Conservation (phyloP, 2,113 vertebrate species). For the Alligator sinensis region DNA sequence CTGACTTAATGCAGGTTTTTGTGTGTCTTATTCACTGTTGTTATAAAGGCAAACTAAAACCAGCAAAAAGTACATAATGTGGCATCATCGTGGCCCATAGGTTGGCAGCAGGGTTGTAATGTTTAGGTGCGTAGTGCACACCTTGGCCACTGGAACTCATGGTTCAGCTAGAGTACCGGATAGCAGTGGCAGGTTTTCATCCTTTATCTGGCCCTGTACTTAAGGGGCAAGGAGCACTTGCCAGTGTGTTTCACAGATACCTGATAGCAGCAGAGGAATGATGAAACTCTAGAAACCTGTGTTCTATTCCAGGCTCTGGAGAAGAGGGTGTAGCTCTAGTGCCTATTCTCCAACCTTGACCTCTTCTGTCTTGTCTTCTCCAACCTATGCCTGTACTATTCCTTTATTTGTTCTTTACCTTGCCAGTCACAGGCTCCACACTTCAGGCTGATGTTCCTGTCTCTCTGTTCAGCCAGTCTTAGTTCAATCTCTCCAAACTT, state of each 20-base stretch:
- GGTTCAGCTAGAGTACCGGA: background rate
- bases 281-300: background rate
- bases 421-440: background rate
- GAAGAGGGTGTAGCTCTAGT: background rate
- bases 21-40: background rate
- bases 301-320: background rate
- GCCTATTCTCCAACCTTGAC: background rate
- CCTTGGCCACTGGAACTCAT: background rate
- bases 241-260: background rate
- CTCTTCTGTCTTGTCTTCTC: background rate
- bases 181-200: background rate
- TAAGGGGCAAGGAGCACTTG: background rate
- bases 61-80: background rate
- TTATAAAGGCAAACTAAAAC: background rate
- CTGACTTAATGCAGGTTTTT: background rate
- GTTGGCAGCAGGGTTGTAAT: background rate
- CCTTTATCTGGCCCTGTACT: background rate
- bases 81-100: background rate
- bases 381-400: background rate
- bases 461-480: background rate
- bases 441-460: background rate
- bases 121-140: background rate
- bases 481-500: background rate
- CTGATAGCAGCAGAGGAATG: background rate
- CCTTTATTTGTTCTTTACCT: background rate